Evolutionary conservation across 2,888 invertebrate species (phyloP), one percentile per base, ranked within the genome.

Genomic region (Miltochrista miniata): DNA sequence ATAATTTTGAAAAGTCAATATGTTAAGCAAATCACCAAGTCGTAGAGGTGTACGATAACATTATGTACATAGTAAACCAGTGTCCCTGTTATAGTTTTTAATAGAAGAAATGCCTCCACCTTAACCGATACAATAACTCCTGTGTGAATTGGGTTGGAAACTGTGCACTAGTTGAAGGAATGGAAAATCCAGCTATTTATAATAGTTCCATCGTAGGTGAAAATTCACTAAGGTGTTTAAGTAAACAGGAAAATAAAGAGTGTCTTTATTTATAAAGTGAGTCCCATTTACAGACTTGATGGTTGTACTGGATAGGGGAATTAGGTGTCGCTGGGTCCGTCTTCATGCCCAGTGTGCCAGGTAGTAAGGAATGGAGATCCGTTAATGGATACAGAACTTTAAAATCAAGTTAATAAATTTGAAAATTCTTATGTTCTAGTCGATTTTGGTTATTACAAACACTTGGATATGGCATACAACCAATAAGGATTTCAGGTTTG

Each of bases 101-200:
- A 85, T 68, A 76, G 82, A 87, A 87, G 77, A 83, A 70, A 78
- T 71, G 83, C 90, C 90, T 67, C 86, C 90, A 91, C 90, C 90
- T 83, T 86, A 88, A 76, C 58, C 78, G 79, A 76, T 65, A 71
- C 65, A 71, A 68, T 73, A 69, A 75, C 71, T 76, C 64, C 66
- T 73, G 61, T 57, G 76, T 81, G 77, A 74, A 68, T 78, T 73
- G 74, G 76, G 70, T 78, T 72, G 71, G 79, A 77, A 70, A 76
- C 68, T 64, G 82, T 85, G 81, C 79, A 66, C 41, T 62, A 57
- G 56, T 63, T 62, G 56, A 54, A 44, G 64, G 64, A 56, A 54
- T 59, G 57, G 51, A 59, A 46, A 31, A 31, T 45, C 57, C 60
- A 66, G 18, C 18, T 51, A 63, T 66, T 52, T 63, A 56, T 63